phyloP scores from a whole-genome alignment of 1,140 invertebrate genomes.

The Samia ricini region DNA sequence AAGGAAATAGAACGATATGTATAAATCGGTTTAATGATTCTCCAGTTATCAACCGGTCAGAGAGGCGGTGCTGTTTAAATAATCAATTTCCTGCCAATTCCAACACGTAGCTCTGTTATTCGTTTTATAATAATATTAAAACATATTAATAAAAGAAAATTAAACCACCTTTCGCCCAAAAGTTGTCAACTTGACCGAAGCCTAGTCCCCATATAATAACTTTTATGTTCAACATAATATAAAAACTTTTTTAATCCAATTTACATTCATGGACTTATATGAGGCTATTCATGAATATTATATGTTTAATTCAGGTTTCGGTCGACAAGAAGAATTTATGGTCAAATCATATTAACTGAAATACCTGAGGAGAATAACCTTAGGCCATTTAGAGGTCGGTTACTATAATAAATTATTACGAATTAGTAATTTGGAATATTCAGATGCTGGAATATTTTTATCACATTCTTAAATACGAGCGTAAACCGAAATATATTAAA shows the following conservation, averaged over 20 bases:
- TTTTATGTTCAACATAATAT: conserved; percentile 17
- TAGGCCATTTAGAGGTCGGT: neutral
- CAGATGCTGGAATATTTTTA: too few relatives aligned
- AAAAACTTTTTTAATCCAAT: conserved; percentile 35
- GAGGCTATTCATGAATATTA: conserved; percentile 28
- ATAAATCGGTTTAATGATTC: too few relatives aligned
- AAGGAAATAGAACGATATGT: too few relatives aligned
- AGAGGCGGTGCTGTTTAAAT: too few relatives aligned
- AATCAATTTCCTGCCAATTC: too few relatives aligned
- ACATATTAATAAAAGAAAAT: neutral
- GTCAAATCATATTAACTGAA: neutral
- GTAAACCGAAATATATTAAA: too few relatives aligned
- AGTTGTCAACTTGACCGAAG: neutral
- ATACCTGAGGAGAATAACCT: neutral
- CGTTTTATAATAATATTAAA: too few relatives aligned
- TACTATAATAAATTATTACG: neutral
- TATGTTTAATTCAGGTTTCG: conserved; percentile 6
- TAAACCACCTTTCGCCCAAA: neutral
- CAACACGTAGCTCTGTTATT: too few relatives aligned
- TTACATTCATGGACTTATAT: conserved; percentile 29
- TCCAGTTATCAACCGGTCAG: too few relatives aligned
- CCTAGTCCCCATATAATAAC: neutral
- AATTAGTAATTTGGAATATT: neutral
- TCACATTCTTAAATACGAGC: too few relatives aligned
- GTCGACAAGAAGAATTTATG: neutral